Conservation (phyloP, 2,888 invertebrate species). For the Latheticus oryzae region DNA sequence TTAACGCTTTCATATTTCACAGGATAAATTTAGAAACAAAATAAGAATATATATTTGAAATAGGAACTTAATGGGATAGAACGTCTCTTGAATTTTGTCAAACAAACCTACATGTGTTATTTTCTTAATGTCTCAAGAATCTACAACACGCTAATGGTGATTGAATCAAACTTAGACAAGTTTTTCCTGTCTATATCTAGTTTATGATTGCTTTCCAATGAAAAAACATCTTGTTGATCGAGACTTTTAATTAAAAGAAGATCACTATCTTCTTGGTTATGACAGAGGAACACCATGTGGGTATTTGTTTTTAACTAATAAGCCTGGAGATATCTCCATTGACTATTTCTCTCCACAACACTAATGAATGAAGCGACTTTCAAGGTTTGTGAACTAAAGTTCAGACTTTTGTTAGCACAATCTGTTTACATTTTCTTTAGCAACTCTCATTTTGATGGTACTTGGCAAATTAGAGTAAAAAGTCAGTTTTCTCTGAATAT, state of each 20-base stretch:
- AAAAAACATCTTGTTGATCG: conserved; percentile 5
- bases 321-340: not conserved
- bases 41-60: not conserved
- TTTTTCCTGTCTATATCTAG: no score
- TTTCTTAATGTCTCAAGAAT: no score
- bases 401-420: not conserved
- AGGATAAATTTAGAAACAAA: conserved; percentile 6
- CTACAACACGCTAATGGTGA: no score
- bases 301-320: conserved; percentile 21
- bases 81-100: not conserved
- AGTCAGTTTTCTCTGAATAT: no score
- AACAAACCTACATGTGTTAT: no score
- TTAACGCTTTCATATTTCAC: conserved; percentile 9
- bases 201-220: no score
- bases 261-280: conserved; percentile 16
- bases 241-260: conserved; percentile 14
- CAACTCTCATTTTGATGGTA: no score
- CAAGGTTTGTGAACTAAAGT: conserved; percentile 5
- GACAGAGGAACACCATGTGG: conserved; percentile 12
- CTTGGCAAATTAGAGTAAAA: no score
- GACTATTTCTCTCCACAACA: no score
- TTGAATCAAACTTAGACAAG: no score
- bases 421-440: no score
- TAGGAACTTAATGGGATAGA: not conserved
- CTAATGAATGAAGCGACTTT: conserved; percentile 17